These are phyloP conservation scores for Pachyrhynchus sulphureomaculatus DNA, from an alignment of 1,140 invertebrate species.

Conservation along the genomic window DNA sequence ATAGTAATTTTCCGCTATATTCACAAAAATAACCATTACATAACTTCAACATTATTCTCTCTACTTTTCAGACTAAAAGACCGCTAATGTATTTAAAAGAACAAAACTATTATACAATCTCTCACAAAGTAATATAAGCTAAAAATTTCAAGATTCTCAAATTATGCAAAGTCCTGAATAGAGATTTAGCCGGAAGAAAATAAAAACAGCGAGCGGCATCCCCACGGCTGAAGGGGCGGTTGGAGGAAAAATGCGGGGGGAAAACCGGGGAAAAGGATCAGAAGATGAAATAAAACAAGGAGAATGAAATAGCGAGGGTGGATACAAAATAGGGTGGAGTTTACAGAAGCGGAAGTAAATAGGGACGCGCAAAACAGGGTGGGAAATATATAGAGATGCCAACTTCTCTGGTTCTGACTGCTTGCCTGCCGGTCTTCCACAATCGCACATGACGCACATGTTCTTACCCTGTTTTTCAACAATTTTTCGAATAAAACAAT, in stretches of 20 bases:
- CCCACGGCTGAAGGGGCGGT: conserved; percentile 9
- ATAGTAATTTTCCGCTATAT: no score
- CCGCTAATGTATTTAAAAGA: no score
- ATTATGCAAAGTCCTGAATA: conserved; percentile 49
- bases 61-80: no score
- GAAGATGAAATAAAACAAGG: conserved; percentile 54
- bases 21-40: no score
- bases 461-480: conserved; percentile 32
- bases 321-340: conserved; percentile 55
- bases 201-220: conserved; percentile 43
- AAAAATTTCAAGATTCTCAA: conserved; percentile 46
- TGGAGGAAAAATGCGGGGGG: conserved; percentile 14
- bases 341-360: conserved; percentile 54
- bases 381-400: conserved; percentile 46
- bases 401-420: conserved; percentile 39
- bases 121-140: conserved; percentile 20
- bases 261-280: conserved; percentile 44
- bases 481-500: conserved; percentile 10
- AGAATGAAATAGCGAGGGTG: conserved; percentile 52
- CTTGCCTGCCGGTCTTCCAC: conserved; percentile 29
- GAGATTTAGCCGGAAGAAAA: conserved; percentile 49
- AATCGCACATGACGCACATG: conserved; percentile 26
- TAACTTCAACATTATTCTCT: no score
- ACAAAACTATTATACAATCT: background rate
- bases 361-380: conserved; percentile 49